Conservation (phyloP, 2,888 invertebrate species). For the Caenorhabditis plicata region DNA sequence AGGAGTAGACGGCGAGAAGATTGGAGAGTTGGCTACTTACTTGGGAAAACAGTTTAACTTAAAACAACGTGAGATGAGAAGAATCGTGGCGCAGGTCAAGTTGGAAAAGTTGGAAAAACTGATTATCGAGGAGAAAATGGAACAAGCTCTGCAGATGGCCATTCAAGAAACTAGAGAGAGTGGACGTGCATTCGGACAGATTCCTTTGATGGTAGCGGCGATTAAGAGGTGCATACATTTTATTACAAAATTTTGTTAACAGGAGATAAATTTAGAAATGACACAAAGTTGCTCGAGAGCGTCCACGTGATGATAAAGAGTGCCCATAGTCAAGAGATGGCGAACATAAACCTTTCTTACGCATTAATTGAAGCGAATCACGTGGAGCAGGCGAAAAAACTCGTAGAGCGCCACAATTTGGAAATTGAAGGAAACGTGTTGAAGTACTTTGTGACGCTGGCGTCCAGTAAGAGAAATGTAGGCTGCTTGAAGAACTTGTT, state of each 20-base stretch:
- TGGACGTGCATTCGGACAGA: conserved; percentile 28
- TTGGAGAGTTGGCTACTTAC: conserved; percentile 18
- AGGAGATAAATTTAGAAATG: conserved; percentile 5
- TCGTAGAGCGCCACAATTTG: conserved; percentile 26
- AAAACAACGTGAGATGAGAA: conserved; percentile 1
- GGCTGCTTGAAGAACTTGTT: conserved; percentile 18
- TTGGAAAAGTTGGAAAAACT: conserved; percentile 11
- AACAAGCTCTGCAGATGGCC: conserved; percentile 24
- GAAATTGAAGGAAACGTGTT: conserved; percentile 9
- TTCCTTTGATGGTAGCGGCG: conserved; percentile 30
- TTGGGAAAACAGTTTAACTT: conserved; percentile 25
- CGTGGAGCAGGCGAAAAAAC: conserved; percentile 5
- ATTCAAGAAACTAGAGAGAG: conserved; percentile 16
- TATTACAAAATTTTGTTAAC: background rate
- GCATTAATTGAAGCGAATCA: conserved; percentile 19
- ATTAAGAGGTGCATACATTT: conserved; percentile 7
- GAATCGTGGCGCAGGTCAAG: conserved; percentile 26
- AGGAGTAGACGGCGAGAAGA: conserved; percentile 12
- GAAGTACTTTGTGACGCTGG: conserved; percentile 26
- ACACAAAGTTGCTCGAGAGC: conserved; percentile 9
- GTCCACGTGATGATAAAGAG: conserved; percentile 25
- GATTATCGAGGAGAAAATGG: conserved; percentile 16
- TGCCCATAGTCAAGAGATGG: conserved; percentile 12
- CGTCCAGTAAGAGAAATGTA: conserved; percentile 7
- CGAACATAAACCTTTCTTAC: conserved; percentile 30